Evolutionary conservation across 2,113 vertebrate genomes (phyloP), one percentile per base, ranked within the genome.

Genomic region (Scopus umbretta): DNA sequence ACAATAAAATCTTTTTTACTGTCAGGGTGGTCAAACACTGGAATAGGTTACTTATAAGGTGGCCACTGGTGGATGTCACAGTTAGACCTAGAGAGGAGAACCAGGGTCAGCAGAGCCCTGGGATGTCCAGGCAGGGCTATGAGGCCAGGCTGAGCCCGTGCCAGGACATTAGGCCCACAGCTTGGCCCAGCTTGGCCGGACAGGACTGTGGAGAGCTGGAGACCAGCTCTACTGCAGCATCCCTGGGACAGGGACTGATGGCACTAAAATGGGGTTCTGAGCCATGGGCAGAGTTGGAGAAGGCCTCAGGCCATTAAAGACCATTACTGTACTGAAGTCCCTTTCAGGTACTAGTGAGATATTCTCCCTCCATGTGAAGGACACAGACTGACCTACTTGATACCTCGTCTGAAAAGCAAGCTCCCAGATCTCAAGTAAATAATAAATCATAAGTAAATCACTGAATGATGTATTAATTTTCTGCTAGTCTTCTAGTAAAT

Each of bases 241-340:
- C 10, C 23, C 13, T 61, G 17, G 13, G 8, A 13, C 21, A 63
- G 9, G 1, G 11, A 6, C 10, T 73, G 43, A 34, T 6, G 32
- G 14, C 14, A 42, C 7, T 47, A 16, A 88, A 91, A 56, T 7
- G 26, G 11, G 29, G 15, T 79, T 22, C 70, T 70, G 19, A 3
- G 13, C 19, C 5, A 3, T 32, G 13, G 11, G 16, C 13, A 83
- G 23, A 3, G 2, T n/a, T 1, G 2, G 2, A 6, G 3, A 25
- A 62, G 5, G 6, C 10, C 7, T 4, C 10, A 45, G 42, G 43
- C 11, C 2, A 6, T 50, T 45, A 21, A 55, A 68, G 25, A 2
- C 6, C 7, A 11, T 61, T 56, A 38, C 0, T 25, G 18, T 1
- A 3, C 16, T 68, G 25, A 38, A 2, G 8, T 30, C 16, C 26